Conservation (phyloP, 2,888 invertebrate genomes). For the Drosophila quasianomalipes region DNA sequence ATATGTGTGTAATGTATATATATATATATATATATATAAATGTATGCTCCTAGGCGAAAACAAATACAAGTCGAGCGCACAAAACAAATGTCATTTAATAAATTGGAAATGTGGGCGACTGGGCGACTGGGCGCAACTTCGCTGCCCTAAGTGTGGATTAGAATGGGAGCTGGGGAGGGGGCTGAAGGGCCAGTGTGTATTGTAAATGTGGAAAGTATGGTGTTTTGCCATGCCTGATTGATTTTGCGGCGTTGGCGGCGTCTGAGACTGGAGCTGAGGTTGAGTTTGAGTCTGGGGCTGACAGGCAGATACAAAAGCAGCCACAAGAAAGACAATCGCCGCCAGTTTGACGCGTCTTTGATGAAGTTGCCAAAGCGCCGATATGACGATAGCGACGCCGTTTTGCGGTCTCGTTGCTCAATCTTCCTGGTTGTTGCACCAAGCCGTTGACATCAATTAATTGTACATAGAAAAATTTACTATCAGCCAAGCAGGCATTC, state of each 20-base stretch:
- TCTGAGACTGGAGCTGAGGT: conserved; percentile 19
- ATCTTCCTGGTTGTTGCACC: conserved; percentile 76
- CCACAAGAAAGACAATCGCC: conserved; percentile 75
- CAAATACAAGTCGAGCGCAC: conserved; percentile 22
- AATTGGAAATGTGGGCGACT: conserved; percentile 64
- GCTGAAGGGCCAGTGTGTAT: not conserved
- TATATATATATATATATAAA: not conserved
- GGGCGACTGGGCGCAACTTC: conserved; percentile 27
- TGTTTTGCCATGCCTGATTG: conserved; percentile 68
- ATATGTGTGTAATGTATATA: conserved; percentile 8
- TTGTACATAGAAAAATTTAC: conserved; percentile 33
- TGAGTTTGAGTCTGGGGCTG: conserved; percentile 1
- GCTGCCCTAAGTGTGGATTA: not conserved
- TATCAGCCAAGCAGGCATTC: conserved; percentile 12
- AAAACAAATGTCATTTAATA: conserved; percentile 81
- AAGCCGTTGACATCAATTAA: conserved; percentile 81
- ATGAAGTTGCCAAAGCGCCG: conserved; percentile 71
- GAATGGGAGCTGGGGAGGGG: not conserved
- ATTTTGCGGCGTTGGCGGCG: conserved; percentile 72
- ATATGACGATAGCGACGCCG: conserved; percentile 43
- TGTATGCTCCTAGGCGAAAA: conserved; percentile 47
- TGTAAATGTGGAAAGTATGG: conserved; percentile 30
- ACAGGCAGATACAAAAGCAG: conserved; percentile 18
- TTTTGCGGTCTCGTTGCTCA: conserved; percentile 75
- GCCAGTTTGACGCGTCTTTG: conserved; percentile 67